These are phyloP conservation scores for Nilaparvata lugens DNA, from an alignment of 1,140 invertebrate genomes.

Conservation along the genomic window DNA sequence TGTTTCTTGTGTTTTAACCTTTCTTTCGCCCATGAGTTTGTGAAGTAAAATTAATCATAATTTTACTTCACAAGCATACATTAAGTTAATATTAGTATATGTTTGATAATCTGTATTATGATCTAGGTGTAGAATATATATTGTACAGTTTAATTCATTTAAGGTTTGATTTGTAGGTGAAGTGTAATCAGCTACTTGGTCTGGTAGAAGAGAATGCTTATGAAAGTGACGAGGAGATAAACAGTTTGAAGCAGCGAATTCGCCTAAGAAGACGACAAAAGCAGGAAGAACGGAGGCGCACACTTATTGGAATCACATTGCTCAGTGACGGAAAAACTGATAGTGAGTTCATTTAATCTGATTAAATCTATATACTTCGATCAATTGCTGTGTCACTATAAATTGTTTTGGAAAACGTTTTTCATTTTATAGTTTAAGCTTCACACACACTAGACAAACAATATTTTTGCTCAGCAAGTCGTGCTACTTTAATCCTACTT, in stretches of 20 bases:
- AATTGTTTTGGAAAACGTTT: too few relatives aligned
- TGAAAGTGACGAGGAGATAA: slow-evolving; percentile 61
- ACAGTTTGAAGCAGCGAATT: slow-evolving; percentile 53
- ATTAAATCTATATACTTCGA: slow-evolving; percentile 13
- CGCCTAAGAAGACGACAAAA: slow-evolving; percentile 45
- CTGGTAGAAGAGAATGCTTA: slow-evolving; percentile 41
- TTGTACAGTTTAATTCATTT: neutral
- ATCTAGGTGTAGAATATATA: neutral
- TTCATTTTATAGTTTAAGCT: too few relatives aligned
- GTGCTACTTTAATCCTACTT: too few relatives aligned
- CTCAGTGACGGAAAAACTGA: slow-evolving; percentile 47
- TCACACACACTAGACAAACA: too few relatives aligned
- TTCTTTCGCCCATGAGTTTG: too few relatives aligned
- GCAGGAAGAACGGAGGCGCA: slow-evolving; percentile 38
- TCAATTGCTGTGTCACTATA: too few relatives aligned
- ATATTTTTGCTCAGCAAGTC: too few relatives aligned
- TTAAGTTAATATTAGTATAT: too few relatives aligned
- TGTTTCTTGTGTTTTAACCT: too few relatives aligned
- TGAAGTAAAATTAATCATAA: too few relatives aligned
- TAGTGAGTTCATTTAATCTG: slow-evolving; percentile 37
- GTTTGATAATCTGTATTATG: too few relatives aligned
- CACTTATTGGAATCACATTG: slow-evolving; percentile 22
- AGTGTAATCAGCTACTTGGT: slow-evolving; percentile 37
- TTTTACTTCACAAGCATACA: too few relatives aligned
- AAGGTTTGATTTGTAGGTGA: slow-evolving; percentile 21